Evolutionary conservation across 2,113 vertebrate species (phyloP), one percentile per base, ranked within the genome.

Genomic region (Heloderma charlesbogerti): DNA sequence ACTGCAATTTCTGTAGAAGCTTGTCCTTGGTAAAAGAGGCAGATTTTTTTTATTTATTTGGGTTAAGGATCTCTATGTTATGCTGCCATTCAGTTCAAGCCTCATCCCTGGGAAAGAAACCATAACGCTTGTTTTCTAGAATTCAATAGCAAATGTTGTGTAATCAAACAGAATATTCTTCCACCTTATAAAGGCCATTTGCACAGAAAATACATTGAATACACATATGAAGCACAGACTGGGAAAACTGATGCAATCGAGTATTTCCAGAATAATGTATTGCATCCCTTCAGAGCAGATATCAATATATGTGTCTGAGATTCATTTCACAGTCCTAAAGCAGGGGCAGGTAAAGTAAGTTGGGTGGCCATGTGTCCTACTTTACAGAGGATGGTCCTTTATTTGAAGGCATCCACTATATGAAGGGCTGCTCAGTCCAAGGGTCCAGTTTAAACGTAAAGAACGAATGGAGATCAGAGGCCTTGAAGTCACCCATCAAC

Each of bases 21-120:
- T 84, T 60, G 63, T 72, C 25, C 92, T 60, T 20, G 40, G 43
- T 25, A 87, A 91, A n/a, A n/a, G n/a, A n/a, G n/a, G n/a, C n/a
- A n/a, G n/a, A n/a, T n/a, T n/a, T 37, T 12, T 22, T 86, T 90
- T 29, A 20, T n/a, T n/a, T n/a, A n/a, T n/a, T n/a, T n/a, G n/a
- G n/a, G n/a, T n/a, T n/a, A 85, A 89, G n/a, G 0, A 40, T 12
- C 25, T 16, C 72, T 77, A 77, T 43, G 22, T 54, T 72, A n/a
- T 71, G 40, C n/a, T 71, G 67, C 29, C 67, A 79, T 40, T 79
- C 54, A 22, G 37, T 88, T 45, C 37, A 88, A 88, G 37, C 16
- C 40, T 29, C 37, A 63, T 29, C 67, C 69, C 51, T 2, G 22
- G 51, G 31, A 51, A 51, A 51, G 72, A 45, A 79, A 77, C 6